Base-by-base conservation (phyloP, 2,888 invertebrate genomes). In the Dicyrtomina minuta region DNA sequence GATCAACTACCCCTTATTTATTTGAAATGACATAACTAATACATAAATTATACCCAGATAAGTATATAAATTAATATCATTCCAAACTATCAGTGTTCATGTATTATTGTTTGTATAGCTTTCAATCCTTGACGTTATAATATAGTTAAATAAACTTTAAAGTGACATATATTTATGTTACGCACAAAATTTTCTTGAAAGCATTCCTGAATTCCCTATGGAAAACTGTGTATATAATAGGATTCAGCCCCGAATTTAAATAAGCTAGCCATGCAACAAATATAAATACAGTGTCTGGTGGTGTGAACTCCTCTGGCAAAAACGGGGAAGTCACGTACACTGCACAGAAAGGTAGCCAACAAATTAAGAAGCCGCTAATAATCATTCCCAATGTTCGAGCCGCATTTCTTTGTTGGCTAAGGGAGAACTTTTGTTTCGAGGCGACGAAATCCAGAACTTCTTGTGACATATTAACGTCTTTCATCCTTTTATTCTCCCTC, bases 221-320 rank as follows among this genome's bases (percentile, higher is more conserved):
- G 82, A 95, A 96, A 80, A 95, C 92, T 2, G 95, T 96, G 82
- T 96, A 96, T 79, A 96, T 96, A 77, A 96, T 87, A 1, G 96
- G 96, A 83, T 96, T 96, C 22, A 96, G 85, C 12, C 92, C 91
- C 26, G 93, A 93, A 82, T 94, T 94, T 66, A 93, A 87, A 81
- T 94, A 94, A 10, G 96, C 96, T 74, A 96, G 86, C 95, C 96
- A 96, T 61, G 94, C 93, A 79, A 96, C 91, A 81, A 94, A 91
- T 82, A 92, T 91, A 74, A 90, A 90, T 73, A 93, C 85, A 80
- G 89, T 88, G 74, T 88, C 88, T 4, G 91, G 90, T 41, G 91
- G 89, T 15, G 70, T 20, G 80, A 90, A 90, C 82, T 92, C 92
- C 74, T 86, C 85, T 15, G 87, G 84, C 81, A 92, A 93, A 72